phyloP scores from a whole-genome alignment of 92 coral and sea anemone genomes.

The Hydrozoanthus gracilis region DNA sequence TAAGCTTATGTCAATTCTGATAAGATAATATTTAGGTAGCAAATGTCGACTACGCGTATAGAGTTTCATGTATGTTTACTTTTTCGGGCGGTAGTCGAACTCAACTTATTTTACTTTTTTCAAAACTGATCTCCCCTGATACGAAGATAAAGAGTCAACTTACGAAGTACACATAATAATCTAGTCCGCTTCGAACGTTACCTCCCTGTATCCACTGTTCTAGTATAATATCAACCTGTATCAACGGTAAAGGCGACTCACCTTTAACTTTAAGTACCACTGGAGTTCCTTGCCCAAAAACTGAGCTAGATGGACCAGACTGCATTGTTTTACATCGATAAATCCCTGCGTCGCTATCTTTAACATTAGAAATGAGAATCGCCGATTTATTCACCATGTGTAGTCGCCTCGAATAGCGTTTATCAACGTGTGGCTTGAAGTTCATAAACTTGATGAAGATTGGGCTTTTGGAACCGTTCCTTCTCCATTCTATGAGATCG shows the following conservation, averaged over 20 bases:
- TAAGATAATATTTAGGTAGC: background rate
- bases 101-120: background rate
- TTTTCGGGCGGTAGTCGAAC: background rate
- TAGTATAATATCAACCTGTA: background rate
- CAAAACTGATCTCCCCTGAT: too few relatives aligned
- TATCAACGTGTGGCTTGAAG: conserved; percentile 78
- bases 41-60: background rate
- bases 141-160: background rate
- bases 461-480: conserved; percentile 77
- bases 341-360: conserved; percentile 78
- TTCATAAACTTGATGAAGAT: conserved; percentile 86
- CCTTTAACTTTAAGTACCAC: conserved; percentile 80
- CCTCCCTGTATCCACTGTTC: too few relatives aligned
- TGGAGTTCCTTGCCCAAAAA: conserved; percentile 78
- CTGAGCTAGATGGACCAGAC: conserved; percentile 55
- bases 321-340: conserved; percentile 85
- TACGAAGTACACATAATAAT: too few relatives aligned
- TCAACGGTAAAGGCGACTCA: conserved; percentile 33
- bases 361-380: conserved; percentile 77
- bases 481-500: conserved; percentile 85
- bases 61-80: background rate
- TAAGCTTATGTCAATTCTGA: background rate
- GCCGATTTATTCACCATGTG: conserved; percentile 78
- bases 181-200: too few relatives aligned
- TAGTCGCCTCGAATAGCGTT: conserved; percentile 79